Base-by-base conservation (phyloP, 2,797 vertebrate species). In the Molossus alvarezi region DNA sequence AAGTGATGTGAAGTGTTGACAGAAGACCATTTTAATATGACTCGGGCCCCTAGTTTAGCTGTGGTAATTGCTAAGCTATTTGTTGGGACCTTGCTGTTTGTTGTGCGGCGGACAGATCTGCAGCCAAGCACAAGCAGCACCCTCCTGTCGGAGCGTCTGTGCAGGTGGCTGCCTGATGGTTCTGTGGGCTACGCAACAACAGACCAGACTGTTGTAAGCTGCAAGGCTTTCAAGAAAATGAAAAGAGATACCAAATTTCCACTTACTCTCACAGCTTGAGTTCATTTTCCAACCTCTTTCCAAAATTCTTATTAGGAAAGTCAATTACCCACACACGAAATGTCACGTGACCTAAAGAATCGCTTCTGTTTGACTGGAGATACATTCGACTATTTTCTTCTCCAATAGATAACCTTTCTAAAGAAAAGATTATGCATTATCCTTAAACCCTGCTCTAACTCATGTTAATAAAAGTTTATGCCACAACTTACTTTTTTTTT, bases 1-100 rank as follows among this genome's bases (percentile, higher is more conserved):
- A 72, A 95, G 55, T 33, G 69, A 64, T 6, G 6, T 64, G 51
- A 93, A 82, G 37, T 81, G 33, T 58, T 55, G 5, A 29, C 48
- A 95, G 76, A 96, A 90, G 45, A 60, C 37, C 76, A 86, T 89
- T 48, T 79, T 65, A 84, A 86, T 23, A 58, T 72, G 90, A 90
- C 23, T 57, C 33, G 10, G 64, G n/a, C 20, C 83, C 83, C 2
- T 1, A 58, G 29, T 5, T 62, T 88, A 88, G 94, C 27, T 88
- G 71, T 67, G 41, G 23, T 67, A 45, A 96, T 20, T 85, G 83
- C 85, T 69, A 45, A 76, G 80, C 25, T 58, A 62, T n/a, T 0
- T 18, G 79, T 89, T 76, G 85, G 75, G 58, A 62, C 76, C 82
- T 75, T 91, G 93, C 73, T 86, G 23, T 91, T 73, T 86, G 86